These are phyloP conservation scores for Puma concolor DNA, from an alignment of 2,113 vertebrate genomes.

Conservation along the genomic window DNA sequence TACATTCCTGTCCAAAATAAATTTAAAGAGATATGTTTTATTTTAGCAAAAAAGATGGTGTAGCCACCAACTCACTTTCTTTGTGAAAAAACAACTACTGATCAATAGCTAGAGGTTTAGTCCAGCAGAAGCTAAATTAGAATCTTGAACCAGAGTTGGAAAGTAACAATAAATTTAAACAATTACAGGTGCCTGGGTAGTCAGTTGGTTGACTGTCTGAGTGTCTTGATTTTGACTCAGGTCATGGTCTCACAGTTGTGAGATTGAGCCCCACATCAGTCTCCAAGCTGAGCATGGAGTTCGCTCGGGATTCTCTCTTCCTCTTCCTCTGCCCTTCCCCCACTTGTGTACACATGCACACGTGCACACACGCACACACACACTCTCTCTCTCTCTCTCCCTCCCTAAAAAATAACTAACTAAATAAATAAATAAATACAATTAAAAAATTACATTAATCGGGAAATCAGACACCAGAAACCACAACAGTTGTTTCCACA, in stretches of 20 bases:
- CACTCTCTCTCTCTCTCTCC: too few relatives aligned
- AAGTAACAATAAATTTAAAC: neutral
- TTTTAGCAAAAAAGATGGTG: neutral
- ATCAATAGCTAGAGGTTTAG: neutral
- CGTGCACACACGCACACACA: too few relatives aligned
- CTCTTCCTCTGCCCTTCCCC: too few relatives aligned
- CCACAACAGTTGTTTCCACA: neutral
- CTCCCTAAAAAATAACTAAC: too few relatives aligned
- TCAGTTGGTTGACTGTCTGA: too few relatives aligned
- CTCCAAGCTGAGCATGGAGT: too few relatives aligned
- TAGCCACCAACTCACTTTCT: neutral
- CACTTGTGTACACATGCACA: too few relatives aligned
- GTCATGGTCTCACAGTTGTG: too few relatives aligned
- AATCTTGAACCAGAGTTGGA: neutral
- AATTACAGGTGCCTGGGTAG: neutral
- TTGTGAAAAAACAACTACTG: neutral
- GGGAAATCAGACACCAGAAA: neutral
- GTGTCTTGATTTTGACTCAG: too few relatives aligned
- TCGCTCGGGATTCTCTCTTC: too few relatives aligned
- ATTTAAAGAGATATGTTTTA: neutral
- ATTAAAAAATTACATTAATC: neutral
- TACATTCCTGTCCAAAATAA: neutral
- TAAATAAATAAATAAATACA: neutral
- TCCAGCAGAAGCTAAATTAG: neutral
- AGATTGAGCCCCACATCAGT: too few relatives aligned